Percentiles rank a stretch among this genome's conserved stretches.
Conservation (phyloP, 2,888 invertebrate species). For the Bruchidius siliquastri region DNA sequence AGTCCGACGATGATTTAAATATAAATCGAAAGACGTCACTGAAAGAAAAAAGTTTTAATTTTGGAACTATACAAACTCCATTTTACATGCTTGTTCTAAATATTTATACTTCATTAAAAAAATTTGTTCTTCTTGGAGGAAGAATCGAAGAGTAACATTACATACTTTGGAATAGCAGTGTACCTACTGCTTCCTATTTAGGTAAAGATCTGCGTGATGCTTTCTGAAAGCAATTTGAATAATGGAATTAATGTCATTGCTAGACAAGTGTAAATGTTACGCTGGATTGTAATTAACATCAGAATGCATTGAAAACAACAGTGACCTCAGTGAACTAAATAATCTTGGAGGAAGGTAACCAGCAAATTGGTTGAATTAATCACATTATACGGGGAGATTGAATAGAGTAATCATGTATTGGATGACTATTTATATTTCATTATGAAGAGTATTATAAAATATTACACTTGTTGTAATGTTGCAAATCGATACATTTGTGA, state of each 20-base stretch:
- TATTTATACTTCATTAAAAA: too few relatives aligned
- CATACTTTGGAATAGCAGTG: neutral
- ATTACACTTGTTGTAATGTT: neutral
- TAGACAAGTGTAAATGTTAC: neutral
- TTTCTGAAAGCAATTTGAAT: neutral
- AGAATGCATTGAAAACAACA: neutral
- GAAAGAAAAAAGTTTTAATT: too few relatives aligned
- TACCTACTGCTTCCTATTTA: neutral
- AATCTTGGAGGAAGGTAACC: neutral
- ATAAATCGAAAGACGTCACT: too few relatives aligned
- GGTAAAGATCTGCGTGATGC: neutral
- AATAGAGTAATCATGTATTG: neutral
- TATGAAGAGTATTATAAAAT: too few relatives aligned
- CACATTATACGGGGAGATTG: neutral
- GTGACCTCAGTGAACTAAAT: neutral
- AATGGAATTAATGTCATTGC: neutral
- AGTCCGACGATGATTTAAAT: too few relatives aligned
- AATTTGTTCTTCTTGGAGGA: too few relatives aligned
- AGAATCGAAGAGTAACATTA: too few relatives aligned
- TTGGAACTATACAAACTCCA: too few relatives aligned
- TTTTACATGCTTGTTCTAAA: too few relatives aligned
- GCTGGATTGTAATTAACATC: neutral
- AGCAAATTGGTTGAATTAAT: neutral
- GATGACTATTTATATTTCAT: neutral
- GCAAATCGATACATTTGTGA: too few relatives aligned